These are phyloP conservation scores for Condylura cristata DNA, from an alignment of 2,113 vertebrate genomes.

Conservation along the genomic window DNA sequence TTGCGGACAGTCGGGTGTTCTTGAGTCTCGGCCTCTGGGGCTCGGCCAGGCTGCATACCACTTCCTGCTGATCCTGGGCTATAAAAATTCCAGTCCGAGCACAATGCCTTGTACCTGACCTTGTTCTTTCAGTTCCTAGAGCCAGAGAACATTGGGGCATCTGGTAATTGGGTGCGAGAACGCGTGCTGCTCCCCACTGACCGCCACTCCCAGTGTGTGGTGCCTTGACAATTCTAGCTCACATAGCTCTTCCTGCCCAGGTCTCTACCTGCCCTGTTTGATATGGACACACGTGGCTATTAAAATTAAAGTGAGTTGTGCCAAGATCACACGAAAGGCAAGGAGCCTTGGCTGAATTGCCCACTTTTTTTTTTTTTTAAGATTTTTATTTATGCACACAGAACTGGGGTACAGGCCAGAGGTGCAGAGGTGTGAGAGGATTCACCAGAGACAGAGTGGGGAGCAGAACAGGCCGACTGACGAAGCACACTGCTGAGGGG, in stretches of 20 bases:
- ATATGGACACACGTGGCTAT: background rate
- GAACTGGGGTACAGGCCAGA: no score
- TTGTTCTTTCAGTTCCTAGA: conserved; percentile 40
- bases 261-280: background rate
- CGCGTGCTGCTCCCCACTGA: background rate
- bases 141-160: conserved; percentile 36
- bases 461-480: no score
- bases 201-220: accelerated
- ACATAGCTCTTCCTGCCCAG: background rate
- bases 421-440: no score
- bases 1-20: background rate
- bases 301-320: background rate
- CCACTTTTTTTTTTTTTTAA: background rate
- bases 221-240: background rate
- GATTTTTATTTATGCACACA: no score
- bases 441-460: no score
- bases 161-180: conserved; percentile 27
- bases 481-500: no score
- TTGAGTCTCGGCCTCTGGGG: background rate
- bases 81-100: conserved; percentile 67
- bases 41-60: background rate
- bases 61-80: conserved; percentile 8
- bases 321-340: background rate
- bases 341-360: background rate
- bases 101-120: conserved; percentile 58